Conservation (phyloP, 2,113 vertebrate species). For the Gymnogyps californianus region DNA sequence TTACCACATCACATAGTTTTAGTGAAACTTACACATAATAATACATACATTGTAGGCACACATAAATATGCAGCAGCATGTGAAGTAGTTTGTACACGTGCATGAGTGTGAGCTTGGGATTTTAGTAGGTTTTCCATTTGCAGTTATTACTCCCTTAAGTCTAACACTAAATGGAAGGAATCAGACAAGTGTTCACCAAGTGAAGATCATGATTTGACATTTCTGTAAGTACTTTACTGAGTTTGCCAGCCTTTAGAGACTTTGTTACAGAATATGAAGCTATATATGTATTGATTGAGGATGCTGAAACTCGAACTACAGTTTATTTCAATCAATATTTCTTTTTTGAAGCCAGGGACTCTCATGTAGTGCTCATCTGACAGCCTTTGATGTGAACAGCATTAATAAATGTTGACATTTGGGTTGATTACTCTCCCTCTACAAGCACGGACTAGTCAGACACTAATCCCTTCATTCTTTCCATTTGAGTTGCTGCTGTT, state of each 20-base stretch:
- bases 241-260: conserved; percentile 1
- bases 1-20: not conserved
- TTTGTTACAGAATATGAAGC: conserved; percentile 19
- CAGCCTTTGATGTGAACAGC: conserved; percentile 30
- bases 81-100: not conserved
- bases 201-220: conserved; percentile 45
- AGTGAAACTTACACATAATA: not conserved
- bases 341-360: conserved; percentile 8
- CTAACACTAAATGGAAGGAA: conserved; percentile 33
- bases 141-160: conserved; percentile 24
- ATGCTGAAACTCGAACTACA: conserved; percentile 24
- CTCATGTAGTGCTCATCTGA: not conserved
- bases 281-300: conserved; percentile 4
- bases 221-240: conserved; percentile 37
- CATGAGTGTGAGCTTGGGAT: not conserved
- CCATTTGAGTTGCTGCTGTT: not conserved
- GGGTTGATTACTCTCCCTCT: conserved; percentile 31
- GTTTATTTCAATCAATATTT: conserved; percentile 64
- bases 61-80: fast-evolving
- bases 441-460: not conserved
- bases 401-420: conserved; percentile 56
- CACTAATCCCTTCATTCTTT: conserved; percentile 7
- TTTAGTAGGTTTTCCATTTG: conserved; percentile 19
- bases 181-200: conserved; percentile 54
- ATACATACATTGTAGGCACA: not conserved